A percentile compares a stretch with the other conserved stretches of the same genome.
These are phyloP conservation scores for Mythimna lalbum DNA, from an alignment of 2,888 invertebrate genomes.

Conservation along the genomic window DNA sequence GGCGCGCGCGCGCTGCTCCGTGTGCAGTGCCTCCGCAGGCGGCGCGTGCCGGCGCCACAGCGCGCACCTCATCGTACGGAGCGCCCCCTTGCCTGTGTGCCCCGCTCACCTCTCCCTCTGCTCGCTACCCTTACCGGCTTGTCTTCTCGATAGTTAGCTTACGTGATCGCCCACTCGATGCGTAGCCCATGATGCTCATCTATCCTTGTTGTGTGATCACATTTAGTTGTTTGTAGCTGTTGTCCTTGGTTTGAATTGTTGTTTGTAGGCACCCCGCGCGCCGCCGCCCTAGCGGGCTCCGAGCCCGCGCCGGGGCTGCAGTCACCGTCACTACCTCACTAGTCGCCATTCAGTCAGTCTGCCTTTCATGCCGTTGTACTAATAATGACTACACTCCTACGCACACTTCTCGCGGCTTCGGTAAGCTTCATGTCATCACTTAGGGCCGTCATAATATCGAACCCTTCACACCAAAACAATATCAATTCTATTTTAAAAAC, in stretches of 20 bases:
- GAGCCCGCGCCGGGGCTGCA: not conserved
- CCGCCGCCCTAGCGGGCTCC: not conserved
- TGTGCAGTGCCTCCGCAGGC: slow-evolving; percentile 75
- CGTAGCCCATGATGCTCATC: slow-evolving; percentile 28
- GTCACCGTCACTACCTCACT: not conserved
- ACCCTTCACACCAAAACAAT: not conserved
- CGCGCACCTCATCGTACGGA: slow-evolving; percentile 80
- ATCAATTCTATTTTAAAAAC: too few species aligned
- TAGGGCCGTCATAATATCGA: not conserved
- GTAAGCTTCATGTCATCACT: not conserved
- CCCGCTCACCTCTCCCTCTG: slow-evolving; percentile 49
- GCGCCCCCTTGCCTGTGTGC: slow-evolving; percentile 70
- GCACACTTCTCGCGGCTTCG: not conserved
- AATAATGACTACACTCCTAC: not conserved
- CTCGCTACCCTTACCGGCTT: slow-evolving; percentile 35
- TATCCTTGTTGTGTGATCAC: slow-evolving; percentile 39
- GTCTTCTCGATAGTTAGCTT: slow-evolving; percentile 22
- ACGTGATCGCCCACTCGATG: slow-evolving; percentile 15
- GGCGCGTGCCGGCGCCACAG: slow-evolving; percentile 84
- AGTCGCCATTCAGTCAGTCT: not conserved
- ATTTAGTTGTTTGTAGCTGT: slow-evolving; percentile 32
- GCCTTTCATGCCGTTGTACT: not conserved
- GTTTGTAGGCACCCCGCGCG: not conserved
- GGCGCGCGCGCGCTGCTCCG: slow-evolving; percentile 77
- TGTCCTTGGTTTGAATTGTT: slow-evolving; percentile 27